Evolutionary conservation across 2,113 vertebrate species (phyloP).

Genomic region (Megaceryle torquata): DNA sequence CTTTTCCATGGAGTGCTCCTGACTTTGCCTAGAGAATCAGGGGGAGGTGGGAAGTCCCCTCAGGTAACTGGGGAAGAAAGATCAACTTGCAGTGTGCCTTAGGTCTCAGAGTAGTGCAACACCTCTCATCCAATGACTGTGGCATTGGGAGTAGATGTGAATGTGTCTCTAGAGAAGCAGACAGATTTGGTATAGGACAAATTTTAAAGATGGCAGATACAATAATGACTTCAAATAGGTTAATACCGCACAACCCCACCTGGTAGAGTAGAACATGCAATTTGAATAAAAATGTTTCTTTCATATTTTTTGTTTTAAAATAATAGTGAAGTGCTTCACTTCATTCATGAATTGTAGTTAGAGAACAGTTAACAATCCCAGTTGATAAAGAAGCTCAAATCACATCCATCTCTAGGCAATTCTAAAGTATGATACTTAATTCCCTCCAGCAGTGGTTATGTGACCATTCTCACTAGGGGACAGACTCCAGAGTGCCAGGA

Average conservation of each 20-base stretch:
- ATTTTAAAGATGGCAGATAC: not conserved
- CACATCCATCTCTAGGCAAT: not conserved
- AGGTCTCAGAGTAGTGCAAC: not conserved
- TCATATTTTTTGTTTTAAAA: not conserved
- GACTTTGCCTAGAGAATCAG: conserved; percentile 87
- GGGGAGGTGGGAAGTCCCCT: conserved; percentile 83
- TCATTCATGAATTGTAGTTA: not conserved
- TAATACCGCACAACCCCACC: not conserved
- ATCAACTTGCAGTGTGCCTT: not conserved
- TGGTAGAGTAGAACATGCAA: not conserved
- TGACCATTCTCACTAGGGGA: not conserved
- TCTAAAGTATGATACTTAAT: not conserved
- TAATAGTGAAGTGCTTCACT: not conserved
- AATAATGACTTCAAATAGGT: not conserved
- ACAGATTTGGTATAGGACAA: not conserved
- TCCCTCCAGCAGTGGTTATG: not conserved
- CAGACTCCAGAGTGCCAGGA: not conserved
- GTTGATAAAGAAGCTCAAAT: not conserved
- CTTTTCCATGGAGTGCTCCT: conserved; percentile 86
- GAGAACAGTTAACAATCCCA: not conserved
- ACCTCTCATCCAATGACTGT: not conserved
- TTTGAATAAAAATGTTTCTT: not conserved
- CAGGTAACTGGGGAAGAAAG: conserved; percentile 77
- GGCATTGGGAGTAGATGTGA: not conserved
- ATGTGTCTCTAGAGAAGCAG: not conserved